Base-by-base conservation (phyloP, 2,888 invertebrate genomes). In the Myopa tessellatipennis region DNA sequence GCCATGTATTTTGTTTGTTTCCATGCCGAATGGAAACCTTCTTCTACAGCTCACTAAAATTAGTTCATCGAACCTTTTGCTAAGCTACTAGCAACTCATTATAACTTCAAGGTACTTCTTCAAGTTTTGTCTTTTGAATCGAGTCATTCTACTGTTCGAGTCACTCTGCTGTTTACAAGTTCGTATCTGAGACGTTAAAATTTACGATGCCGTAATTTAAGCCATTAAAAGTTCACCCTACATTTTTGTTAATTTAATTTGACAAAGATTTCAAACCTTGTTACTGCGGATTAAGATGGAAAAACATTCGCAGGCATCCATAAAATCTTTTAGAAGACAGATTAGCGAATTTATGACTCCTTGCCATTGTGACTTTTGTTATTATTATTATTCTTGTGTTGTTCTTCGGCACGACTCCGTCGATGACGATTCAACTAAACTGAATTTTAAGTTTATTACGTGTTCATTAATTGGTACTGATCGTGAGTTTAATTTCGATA, bases 391-490 rank as follows among this genome's bases (percentile, higher is more conserved):
- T 69, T 69, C 4, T 69, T 69, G 26, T 7, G 40, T 4, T 12
- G n/a, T n/a, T 50, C 18, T 18, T 16, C 18, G 18, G 18, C 61
- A 61, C 68, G 50, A 45, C 26, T 50, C 45, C 68, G 4, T 34
- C 38, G 50, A 50, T 26, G 55, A 65, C 36, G 65, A 65, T 36
- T 38, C 36, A 65, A 65, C 65, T 65, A 38, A 65, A 65, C 65
- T 38, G 74, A 52, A 14, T 74, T 74, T 74, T 63, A 74, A 63
- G 74, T 74, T 74, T 74, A 74, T 65, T 61, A 74, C 74, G 63
- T 74, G 65, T 74, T 74, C 74, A 74, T 74, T 74, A 74, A 74
- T 65, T 74, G 74, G 65, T 52, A 34, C 26, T 65, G 74, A 74
- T 74, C 65, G 74, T 63, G 52, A 74, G 74, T 63, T 74, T 72